Percentiles rank a stretch among this genome's conserved stretches.
Conservation (phyloP, 2,888 invertebrate genomes). For the Ectemnius continuus region DNA sequence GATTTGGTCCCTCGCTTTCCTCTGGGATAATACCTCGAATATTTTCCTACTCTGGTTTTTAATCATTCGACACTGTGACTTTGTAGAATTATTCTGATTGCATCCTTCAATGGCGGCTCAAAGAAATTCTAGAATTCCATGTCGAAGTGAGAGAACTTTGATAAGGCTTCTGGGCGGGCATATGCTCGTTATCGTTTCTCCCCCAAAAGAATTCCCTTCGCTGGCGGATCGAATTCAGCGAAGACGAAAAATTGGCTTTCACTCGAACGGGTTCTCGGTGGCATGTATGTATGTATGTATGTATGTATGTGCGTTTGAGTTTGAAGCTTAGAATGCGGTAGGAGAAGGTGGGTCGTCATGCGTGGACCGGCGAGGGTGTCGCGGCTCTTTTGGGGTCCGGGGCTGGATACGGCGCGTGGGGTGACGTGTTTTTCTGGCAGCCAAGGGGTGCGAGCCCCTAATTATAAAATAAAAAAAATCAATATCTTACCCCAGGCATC, state of each 20-base stretch:
- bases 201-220: neutral
- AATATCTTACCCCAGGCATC: constrained; percentile 74
- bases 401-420: constrained; percentile 44
- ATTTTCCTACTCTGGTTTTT: too few species aligned
- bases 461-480: constrained; percentile 78
- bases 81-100: neutral
- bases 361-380: constrained; percentile 29
- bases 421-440: constrained; percentile 76
- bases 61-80: neutral
- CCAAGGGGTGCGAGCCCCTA: constrained; percentile 77
- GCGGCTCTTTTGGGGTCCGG: constrained; percentile 21
- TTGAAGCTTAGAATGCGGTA: neutral
- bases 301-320: constrained; percentile 7
- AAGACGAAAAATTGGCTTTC: constrained; percentile 7
- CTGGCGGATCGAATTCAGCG: neutral
- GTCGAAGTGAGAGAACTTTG: neutral
- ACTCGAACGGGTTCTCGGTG: constrained; percentile 15
- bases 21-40: too few species aligned
- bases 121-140: too few species aligned
- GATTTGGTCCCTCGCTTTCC: too few species aligned
- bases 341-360: constrained; percentile 10
- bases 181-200: constrained; percentile 5
- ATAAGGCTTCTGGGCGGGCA: too few species aligned
- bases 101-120: too few species aligned
- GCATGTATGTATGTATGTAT: constrained; percentile 1